Evolutionary conservation across 1,140 invertebrate genomes (phyloP).

Genomic region (Arion vulgaris): DNA sequence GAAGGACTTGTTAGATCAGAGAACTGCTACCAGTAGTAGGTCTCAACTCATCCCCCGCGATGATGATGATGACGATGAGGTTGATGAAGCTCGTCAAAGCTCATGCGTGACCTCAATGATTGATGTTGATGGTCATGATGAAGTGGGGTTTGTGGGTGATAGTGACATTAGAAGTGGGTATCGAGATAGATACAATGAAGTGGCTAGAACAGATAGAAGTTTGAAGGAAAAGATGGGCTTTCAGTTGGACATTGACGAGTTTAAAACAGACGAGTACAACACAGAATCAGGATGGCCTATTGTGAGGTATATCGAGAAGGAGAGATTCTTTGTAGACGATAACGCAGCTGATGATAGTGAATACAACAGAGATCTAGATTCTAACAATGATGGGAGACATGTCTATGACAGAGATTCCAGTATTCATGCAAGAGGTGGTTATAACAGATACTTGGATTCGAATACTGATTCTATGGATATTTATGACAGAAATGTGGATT

Average conservation of each 20-base stretch:
- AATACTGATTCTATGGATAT: too few species aligned
- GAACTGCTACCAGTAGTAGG: background rate
- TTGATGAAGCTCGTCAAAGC: constrained; percentile 6
- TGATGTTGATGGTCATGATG: constrained; percentile 22
- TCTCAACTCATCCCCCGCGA: background rate
- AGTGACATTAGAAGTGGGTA: constrained; percentile 26
- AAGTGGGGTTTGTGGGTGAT: constrained; percentile 3
- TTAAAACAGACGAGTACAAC: constrained; percentile 28
- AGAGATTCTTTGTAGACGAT: constrained; percentile 29
- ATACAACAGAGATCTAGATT: background rate
- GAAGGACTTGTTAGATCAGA: constrained; percentile 31
- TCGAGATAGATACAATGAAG: background rate
- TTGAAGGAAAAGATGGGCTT: constrained; percentile 28
- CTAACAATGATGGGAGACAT: background rate
- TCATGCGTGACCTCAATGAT: constrained; percentile 30
- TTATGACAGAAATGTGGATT: too few species aligned
- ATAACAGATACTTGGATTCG: too few species aligned
- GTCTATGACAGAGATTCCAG: too few species aligned
- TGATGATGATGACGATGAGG: background rate
- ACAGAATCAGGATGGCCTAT: constrained; percentile 34
- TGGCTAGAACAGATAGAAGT: constrained; percentile 14
- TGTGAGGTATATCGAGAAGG: constrained; percentile 37
- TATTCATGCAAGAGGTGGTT: too few species aligned
- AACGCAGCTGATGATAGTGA: background rate
- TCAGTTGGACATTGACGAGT: constrained; percentile 34